Evolutionary conservation across 2,797 vertebrate species (phyloP).

Genomic region (Nannoperca australis): DNA sequence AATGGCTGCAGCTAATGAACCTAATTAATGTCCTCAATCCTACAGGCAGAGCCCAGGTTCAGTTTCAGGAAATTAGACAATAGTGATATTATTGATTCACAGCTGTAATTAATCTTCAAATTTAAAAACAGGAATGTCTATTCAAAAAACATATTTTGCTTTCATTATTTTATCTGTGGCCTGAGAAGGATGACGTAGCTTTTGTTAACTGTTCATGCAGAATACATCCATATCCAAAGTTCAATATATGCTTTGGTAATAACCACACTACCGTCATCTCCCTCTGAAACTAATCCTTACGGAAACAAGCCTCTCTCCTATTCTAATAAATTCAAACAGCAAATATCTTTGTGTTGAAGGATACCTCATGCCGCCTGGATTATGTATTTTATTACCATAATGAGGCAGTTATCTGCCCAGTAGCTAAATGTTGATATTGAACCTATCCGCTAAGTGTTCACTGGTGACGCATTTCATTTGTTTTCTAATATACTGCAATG

Average conservation of each 20-base stretch:
- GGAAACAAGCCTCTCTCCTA: conserved; percentile 1
- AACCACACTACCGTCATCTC: conserved; percentile 20
- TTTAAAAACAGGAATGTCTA: background rate
- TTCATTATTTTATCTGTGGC: background rate
- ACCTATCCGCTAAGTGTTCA: conserved; percentile 6
- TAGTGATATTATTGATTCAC: background rate
- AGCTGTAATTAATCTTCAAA: background rate
- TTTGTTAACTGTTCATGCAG: background rate
- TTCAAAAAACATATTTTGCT: background rate
- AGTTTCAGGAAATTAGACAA: background rate
- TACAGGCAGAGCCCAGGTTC: background rate
- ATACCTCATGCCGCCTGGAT: conserved; percentile 4
- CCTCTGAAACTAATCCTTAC: conserved; percentile 30
- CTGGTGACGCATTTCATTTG: background rate
- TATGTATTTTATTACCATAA: conserved; percentile 2
- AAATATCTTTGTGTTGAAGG: conserved; percentile 1
- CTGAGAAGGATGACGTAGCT: background rate
- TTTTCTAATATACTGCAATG: background rate
- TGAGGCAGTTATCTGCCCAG: background rate
- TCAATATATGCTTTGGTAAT: conserved; percentile 25
- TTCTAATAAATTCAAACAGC: background rate
- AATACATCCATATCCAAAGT: conserved; percentile 19
- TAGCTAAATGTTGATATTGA: background rate
- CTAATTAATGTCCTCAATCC: background rate
- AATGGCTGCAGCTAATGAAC: background rate